Conservation (phyloP, 2,113 vertebrate species). For the Eclectus roratus region DNA sequence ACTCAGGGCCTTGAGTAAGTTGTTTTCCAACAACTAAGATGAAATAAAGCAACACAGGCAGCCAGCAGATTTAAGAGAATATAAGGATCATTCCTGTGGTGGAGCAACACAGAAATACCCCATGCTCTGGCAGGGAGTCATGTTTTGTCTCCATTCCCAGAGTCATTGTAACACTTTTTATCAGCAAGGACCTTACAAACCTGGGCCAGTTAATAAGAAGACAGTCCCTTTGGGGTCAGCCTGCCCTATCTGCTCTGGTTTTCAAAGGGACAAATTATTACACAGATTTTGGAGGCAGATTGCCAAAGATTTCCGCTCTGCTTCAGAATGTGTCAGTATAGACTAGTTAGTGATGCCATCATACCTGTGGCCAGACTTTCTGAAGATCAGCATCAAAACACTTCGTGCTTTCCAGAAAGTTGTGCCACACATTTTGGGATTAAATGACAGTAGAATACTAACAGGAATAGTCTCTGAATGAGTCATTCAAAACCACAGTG, state of each 20-base stretch:
- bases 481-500: background rate
- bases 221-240: background rate
- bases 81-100: background rate
- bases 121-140: background rate
- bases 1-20: background rate
- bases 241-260: background rate
- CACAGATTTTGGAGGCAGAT: background rate
- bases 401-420: background rate
- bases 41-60: background rate
- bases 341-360: background rate
- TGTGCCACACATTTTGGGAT: background rate
- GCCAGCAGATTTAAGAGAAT: background rate
- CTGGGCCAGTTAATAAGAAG: background rate
- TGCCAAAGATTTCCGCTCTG: background rate
- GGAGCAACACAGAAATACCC: conserved; percentile 16
- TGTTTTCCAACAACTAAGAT: conserved; percentile 30
- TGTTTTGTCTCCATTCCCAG: background rate
- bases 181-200: background rate
- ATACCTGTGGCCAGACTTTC: background rate
- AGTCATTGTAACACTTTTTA: background rate
- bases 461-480: background rate
- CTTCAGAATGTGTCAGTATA: background rate
- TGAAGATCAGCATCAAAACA: background rate
- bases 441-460: background rate
- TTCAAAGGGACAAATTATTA: background rate